Evolutionary conservation across 2,888 invertebrate genomes (phyloP).

Genomic region (Clunio marinus): DNA sequence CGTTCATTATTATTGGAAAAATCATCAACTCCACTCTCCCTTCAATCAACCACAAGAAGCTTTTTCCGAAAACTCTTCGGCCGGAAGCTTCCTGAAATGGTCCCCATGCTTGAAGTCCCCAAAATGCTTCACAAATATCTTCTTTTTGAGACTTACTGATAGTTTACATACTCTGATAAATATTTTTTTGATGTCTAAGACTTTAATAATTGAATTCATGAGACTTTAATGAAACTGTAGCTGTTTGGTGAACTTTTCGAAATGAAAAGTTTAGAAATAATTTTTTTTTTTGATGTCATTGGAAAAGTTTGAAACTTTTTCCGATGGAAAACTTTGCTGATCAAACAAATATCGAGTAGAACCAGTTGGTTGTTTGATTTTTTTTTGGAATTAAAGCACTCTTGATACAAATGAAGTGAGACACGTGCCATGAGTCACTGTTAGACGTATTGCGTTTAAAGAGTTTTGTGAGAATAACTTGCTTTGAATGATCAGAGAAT

Average conservation of each 20-base stretch:
- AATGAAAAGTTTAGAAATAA: neutral
- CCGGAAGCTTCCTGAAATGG: constrained; percentile 40
- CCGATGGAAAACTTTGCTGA: too few species aligned
- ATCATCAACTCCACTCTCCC: constrained; percentile 62
- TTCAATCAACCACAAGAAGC: constrained; percentile 56
- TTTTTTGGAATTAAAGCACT: too few species aligned
- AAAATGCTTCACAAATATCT: constrained; percentile 41
- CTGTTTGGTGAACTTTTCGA: constrained; percentile 6
- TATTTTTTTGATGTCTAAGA: constrained; percentile 5
- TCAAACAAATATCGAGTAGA: too few species aligned
- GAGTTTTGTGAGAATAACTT: too few species aligned
- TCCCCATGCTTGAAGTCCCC: constrained; percentile 41
- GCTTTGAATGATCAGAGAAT: too few species aligned
- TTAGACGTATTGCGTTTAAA: too few species aligned
- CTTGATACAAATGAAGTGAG: too few species aligned
- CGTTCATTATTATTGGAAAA: constrained; percentile 61
- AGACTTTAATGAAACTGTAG: constrained; percentile 2
- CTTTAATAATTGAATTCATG: neutral
- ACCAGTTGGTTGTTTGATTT: too few species aligned
- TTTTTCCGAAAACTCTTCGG: constrained; percentile 41
- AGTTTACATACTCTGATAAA: neutral
- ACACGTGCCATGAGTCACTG: too few species aligned
- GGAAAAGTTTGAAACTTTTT: too few species aligned
- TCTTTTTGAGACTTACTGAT: constrained; percentile 41
- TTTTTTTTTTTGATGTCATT: neutral